A percentile compares a stretch with the other conserved stretches of the same genome.
Conservation (phyloP, 2,888 invertebrate genomes). For the Harpalus rubripes region DNA sequence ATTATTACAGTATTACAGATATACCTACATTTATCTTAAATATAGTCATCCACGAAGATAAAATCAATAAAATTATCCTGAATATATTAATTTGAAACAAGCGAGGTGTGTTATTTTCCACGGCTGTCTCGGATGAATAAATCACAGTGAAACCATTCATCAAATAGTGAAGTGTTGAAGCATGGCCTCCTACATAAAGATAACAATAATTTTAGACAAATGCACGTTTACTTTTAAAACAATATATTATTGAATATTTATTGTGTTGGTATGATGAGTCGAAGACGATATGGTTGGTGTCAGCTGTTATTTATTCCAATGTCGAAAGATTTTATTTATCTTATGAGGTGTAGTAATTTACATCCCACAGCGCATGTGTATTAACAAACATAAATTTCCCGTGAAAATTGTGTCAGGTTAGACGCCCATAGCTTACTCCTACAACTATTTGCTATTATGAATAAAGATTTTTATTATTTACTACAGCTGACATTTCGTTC, state of each 20-base stretch:
- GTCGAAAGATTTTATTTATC: constrained; percentile 66
- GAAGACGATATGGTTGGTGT: constrained; percentile 30
- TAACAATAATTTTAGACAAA: constrained; percentile 64
- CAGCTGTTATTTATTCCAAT: constrained; percentile 63
- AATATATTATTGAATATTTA: constrained; percentile 65
- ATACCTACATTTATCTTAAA: constrained; percentile 14
- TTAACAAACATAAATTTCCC: constrained; percentile 63
- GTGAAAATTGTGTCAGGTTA: constrained; percentile 60
- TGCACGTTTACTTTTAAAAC: constrained; percentile 61
- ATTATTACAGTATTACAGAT: background rate
- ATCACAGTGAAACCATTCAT: constrained; percentile 29
- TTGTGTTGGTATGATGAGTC: constrained; percentile 34
- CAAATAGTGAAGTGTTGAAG: constrained; percentile 56
- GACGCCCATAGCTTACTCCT: constrained; percentile 45
- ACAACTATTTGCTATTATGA: constrained; percentile 44
- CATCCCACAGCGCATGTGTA: constrained; percentile 63
- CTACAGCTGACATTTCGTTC: constrained; percentile 11
- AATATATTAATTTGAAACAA: constrained; percentile 39
- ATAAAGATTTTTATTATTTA: constrained; percentile 44
- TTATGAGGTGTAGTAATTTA: constrained; percentile 64
- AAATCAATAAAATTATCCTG: constrained; percentile 30
- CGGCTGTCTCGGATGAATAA: constrained; percentile 33
- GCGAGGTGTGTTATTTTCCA: constrained; percentile 34
- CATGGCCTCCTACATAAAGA: constrained; percentile 50
- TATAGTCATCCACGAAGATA: constrained; percentile 30